Base-by-base conservation (phyloP, 2,113 vertebrate genomes). In the Phrynosoma blainvillii region DNA sequence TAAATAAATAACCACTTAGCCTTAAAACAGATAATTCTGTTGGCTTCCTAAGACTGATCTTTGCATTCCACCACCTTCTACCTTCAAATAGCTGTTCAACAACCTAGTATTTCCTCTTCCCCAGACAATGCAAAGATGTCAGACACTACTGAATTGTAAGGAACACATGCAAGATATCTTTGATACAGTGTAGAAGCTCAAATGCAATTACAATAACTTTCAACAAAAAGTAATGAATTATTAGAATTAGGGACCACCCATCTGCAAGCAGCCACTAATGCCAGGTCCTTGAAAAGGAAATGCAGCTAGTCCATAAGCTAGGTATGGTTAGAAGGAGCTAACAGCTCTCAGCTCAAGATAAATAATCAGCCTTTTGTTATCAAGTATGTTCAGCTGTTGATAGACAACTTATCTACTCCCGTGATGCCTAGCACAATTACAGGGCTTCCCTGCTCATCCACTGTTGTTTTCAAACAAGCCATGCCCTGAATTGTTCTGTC, bases 311-410 rank as follows among this genome's bases (percentile, higher is more conserved):
- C 36, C 79, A 74, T 36, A 74, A 62, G 20, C 52, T 36, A 87
- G 40, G 14, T 6, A 65, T 87, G 40, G 79, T 81, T 62, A 65
- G 32, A 87, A 32, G 27, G 62, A 62, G 25, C 54, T 70, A 81
- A 36, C 68, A 47, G 32, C 79, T 21, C 79, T 81, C 70, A 81
- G 47, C 9, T 23, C 32, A 74, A 87, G 79, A 81, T 74, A 87
- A 81, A 74, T 30, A 10, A 52, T 59, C 16, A 56, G 5, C 70
- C 27, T 62, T 87, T 87, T 82, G 68, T 74, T 87, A 82, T 75
- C 79, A 81, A 74, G 79, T 47, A 62, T 87, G 70, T 87, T 87
- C 79, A 87, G 86, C 36, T 87, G 74, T 82, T 87, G 54, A 74
- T 81, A 74, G 36, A 79, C 70, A 81, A 62, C 36, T 74, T 87